A percentile compares a stretch with the other conserved stretches of the same genome.
phyloP scores from a whole-genome alignment of 2,888 invertebrate species.

The Lithophane socia region DNA sequence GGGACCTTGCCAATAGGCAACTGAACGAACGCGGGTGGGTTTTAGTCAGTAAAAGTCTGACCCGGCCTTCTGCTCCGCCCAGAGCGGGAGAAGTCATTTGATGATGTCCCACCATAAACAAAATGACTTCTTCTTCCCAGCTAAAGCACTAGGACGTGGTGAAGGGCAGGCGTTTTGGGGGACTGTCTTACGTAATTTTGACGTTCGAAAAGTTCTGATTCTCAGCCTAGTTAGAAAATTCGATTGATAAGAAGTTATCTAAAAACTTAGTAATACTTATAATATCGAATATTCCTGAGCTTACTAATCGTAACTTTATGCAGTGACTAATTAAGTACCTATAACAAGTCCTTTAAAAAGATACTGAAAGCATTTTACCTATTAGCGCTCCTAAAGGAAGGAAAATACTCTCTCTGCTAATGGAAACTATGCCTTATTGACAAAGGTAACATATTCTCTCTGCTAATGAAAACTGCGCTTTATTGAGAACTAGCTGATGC shows the following conservation, averaged over 20 bases:
- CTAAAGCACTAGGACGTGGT: no score
- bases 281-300: neutral
- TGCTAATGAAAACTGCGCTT: neutral
- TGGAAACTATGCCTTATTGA: constrained; percentile 2
- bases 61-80: no score
- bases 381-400: constrained; percentile 10
- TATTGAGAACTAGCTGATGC: neutral
- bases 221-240: no score
- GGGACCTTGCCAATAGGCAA: no score
- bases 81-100: no score
- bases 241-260: neutral
- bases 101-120: no score
- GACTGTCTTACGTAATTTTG: no score
- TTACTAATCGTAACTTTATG: neutral
- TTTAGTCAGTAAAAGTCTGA: no score
- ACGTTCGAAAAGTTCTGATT: no score
- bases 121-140: no score
- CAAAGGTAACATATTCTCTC: neutral
- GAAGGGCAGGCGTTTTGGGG: no score
- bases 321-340: constrained; percentile 8
- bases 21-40: no score
- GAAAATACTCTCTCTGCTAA: neutral
- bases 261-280: neutral
- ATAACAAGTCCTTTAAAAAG: constrained; percentile 16
- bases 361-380: constrained; percentile 3